phyloP scores from a whole-genome alignment of 2,113 vertebrate species.

The Otolemur garnettii region DNA sequence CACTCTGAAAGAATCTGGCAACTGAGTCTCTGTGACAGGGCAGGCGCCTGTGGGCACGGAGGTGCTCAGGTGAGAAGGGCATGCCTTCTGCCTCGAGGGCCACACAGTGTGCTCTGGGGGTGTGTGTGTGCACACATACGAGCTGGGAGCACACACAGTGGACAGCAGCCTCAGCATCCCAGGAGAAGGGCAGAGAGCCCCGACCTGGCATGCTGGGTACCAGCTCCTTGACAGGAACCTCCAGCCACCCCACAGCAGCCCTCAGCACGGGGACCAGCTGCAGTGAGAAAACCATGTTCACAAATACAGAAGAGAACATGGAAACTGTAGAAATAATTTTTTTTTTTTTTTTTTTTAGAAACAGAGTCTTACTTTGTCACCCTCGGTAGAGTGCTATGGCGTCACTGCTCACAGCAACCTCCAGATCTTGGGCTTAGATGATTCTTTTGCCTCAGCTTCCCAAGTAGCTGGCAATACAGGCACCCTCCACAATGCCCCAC shows the following conservation, averaged over 20 bases:
- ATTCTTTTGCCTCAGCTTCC: too few species aligned
- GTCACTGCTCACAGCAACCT: too few species aligned
- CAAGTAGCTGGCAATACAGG: too few species aligned
- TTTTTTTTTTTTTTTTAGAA: too few species aligned
- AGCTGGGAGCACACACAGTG: neutral
- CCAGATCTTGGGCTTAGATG: too few species aligned
- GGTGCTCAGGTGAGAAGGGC: neutral
- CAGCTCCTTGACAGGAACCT: accelerated
- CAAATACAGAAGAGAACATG: accelerated
- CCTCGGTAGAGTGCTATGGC: too few species aligned
- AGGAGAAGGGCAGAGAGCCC: neutral
- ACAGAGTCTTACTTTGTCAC: too few species aligned
- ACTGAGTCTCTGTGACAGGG: neutral
- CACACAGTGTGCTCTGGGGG: accelerated
- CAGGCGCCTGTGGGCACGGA: accelerated
- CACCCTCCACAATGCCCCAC: too few species aligned
- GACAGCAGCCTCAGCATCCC: neutral
- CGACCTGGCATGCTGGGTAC: neutral
- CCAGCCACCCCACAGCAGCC: neutral
- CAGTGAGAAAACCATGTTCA: neutral
- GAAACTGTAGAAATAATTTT: too few species aligned
- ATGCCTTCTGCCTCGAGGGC: neutral
- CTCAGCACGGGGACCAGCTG: accelerated
- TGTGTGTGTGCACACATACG: accelerated
- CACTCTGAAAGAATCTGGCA: too few species aligned